Evolutionary conservation across 2,113 vertebrate species (phyloP).

Genomic region (Myotis davidii): DNA sequence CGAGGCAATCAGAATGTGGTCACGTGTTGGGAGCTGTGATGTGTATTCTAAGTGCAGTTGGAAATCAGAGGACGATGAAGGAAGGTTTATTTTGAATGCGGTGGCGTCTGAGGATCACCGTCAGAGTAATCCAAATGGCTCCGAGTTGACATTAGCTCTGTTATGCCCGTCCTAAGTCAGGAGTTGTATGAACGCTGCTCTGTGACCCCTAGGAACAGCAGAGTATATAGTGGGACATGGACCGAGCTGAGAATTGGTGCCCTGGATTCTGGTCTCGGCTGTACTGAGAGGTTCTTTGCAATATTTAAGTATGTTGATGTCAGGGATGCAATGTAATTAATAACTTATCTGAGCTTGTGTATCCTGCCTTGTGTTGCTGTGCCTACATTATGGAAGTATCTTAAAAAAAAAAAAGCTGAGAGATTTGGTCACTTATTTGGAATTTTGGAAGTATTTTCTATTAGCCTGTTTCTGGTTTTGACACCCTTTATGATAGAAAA

Average conservation of each 20-base stretch:
- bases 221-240: no score
- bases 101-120: not conserved
- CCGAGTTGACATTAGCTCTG: not conserved
- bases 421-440: not conserved
- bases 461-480: conserved; percentile 25
- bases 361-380: not conserved
- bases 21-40: not conserved
- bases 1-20: not conserved
- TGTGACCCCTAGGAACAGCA: not conserved
- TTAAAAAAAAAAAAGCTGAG: not conserved
- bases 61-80: not conserved
- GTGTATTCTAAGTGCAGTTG: not conserved
- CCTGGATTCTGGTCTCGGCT: not conserved
- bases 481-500: not conserved
- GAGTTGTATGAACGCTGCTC: not conserved
- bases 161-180: not conserved
- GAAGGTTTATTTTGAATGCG: not conserved
- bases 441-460: conserved; percentile 41
- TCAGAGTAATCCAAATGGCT: not conserved
- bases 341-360: not conserved
- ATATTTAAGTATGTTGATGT: not conserved
- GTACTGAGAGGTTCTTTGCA: not conserved
- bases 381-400: not conserved
- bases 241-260: not conserved
- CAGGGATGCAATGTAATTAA: not conserved